Evolutionary conservation across 2,113 vertebrate genomes (phyloP).

Genomic region (cattle (Bos taurus)): ARS-UCD2.0 NC_037330.1:16967001-16967500

Average conservation of each 20-base stretch:
- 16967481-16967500: neutral
- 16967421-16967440: neutral
- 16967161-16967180: neutral
- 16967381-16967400: neutral
- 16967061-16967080: neutral
- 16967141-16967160: neutral
- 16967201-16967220: neutral
- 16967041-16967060: rapidly evolving
- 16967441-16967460: neutral
- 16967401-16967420: rapidly evolving
- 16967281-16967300: neutral
- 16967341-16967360: neutral
- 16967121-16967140: neutral
- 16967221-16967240: neutral
- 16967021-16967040: neutral
- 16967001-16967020: neutral
- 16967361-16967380: neutral
- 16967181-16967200: neutral
- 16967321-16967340: neutral
- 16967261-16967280: neutral
- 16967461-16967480: neutral
- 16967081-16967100: neutral
- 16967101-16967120: rapidly evolving
- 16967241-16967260: rapidly evolving
- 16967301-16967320: neutral